Evolutionary conservation across 2,113 vertebrate genomes (phyloP).

Genomic region (Hippolais icterina): DNA sequence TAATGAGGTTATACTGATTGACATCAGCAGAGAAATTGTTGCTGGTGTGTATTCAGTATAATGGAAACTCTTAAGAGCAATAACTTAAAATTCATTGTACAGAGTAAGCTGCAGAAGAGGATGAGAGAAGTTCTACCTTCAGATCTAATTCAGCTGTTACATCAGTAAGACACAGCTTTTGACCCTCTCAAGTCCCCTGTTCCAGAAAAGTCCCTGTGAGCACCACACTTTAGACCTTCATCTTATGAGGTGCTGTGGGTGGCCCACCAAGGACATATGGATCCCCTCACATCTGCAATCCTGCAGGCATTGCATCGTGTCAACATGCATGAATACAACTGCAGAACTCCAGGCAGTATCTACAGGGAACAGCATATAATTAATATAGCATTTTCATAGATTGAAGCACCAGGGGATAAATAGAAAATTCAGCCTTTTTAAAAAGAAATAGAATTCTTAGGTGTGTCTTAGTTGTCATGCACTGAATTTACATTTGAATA

Average conservation of each 20-base stretch:
- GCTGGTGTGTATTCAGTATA: neutral
- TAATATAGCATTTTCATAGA: neutral
- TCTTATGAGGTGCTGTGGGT: neutral
- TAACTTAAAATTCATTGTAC: neutral
- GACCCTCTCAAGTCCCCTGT: neutral
- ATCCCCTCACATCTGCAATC: neutral
- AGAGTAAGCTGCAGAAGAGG: neutral
- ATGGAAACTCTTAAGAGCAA: neutral
- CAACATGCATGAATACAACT: neutral
- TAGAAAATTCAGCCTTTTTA: neutral
- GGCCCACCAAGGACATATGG: rapidly evolving
- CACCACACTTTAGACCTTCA: neutral
- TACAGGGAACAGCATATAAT: neutral
- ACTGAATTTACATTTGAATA: neutral
- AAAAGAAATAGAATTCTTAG: neutral
- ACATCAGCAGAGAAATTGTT: neutral
- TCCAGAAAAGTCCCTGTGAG: neutral
- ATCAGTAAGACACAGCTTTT: neutral
- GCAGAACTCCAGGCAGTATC: neutral
- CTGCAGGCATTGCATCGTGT: neutral
- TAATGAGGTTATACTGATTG: neutral
- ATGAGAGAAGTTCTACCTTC: neutral
- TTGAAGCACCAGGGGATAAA: neutral
- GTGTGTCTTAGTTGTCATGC: neutral
- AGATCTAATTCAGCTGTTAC: neutral